Percentiles rank a stretch among this genome's conserved stretches.
phyloP scores from a whole-genome alignment of 2,113 vertebrate species.

The Ctenomys sociabilis region DNA sequence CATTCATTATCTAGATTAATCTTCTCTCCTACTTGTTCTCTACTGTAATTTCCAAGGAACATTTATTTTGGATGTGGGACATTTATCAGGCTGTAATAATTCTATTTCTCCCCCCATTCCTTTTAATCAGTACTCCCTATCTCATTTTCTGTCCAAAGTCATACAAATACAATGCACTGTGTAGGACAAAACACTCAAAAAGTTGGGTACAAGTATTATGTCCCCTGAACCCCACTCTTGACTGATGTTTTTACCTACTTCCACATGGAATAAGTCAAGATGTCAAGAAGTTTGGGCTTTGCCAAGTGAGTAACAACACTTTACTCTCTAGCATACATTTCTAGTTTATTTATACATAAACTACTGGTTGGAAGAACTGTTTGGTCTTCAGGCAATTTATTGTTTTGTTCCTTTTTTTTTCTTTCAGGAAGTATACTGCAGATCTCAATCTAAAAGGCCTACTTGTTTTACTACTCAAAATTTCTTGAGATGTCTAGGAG shows the following conservation, averaged over 20 bases:
- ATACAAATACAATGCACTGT: not conserved
- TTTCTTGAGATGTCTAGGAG: not conserved
- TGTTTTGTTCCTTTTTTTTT: slow-evolving; percentile 15
- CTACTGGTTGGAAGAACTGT: not conserved
- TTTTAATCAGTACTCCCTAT: not conserved
- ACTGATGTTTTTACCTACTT: not conserved
- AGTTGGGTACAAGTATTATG: not conserved
- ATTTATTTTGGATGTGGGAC: slow-evolving; percentile 53
- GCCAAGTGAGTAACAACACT: not conserved
- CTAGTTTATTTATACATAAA: not conserved
- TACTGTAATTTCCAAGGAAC: slow-evolving; percentile 52
- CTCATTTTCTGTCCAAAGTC: not conserved
- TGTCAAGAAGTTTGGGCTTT: slow-evolving; percentile 5
- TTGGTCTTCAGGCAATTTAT: not conserved
- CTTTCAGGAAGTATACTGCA: slow-evolving; percentile 45
- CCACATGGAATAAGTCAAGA: not conserved
- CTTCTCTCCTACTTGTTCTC: slow-evolving; percentile 44
- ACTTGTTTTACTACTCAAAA: not conserved
- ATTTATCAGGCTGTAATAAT: slow-evolving; percentile 46
- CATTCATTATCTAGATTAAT: slow-evolving; percentile 60
- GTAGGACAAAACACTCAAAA: not conserved
- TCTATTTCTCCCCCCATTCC: not conserved
- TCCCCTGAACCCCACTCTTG: not conserved
- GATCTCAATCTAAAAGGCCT: slow-evolving; percentile 35
- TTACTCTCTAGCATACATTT: slow-evolving; percentile 20